These are phyloP conservation scores for Manis javanica DNA, from an alignment of 2,797 vertebrate genomes.

Conservation along the genomic window DNA sequence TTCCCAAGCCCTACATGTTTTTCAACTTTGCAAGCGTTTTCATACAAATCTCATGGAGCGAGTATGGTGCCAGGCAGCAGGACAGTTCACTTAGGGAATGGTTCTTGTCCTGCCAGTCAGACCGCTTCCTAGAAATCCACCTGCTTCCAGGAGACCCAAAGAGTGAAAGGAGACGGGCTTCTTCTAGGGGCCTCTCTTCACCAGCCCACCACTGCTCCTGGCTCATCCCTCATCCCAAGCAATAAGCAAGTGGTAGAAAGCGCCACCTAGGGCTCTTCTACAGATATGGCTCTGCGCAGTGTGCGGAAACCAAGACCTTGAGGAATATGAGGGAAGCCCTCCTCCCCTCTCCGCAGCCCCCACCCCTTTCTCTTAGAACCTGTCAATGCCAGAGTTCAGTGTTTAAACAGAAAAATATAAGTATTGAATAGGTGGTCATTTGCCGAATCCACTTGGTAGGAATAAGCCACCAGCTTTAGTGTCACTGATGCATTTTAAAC, in stretches of 20 bases:
- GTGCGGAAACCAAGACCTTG: not conserved
- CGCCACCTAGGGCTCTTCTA: not conserved
- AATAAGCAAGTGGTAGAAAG: slow-evolving; percentile 32
- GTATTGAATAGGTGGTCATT: slow-evolving; percentile 70
- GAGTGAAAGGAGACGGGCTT: not conserved
- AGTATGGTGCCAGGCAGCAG: not conserved
- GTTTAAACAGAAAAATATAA: slow-evolving; percentile 64
- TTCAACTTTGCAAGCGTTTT: slow-evolving; percentile 9
- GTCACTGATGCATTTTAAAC: slow-evolving; percentile 58
- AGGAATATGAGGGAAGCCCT: not conserved
- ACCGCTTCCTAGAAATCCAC: not conserved
- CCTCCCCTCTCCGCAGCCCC: not conserved
- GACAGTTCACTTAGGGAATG: not conserved
- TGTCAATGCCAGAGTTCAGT: slow-evolving; percentile 74
- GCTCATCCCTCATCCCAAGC: not conserved
- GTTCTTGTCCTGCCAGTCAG: not conserved
- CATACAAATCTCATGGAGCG: slow-evolving; percentile 40
- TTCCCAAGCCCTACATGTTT: slow-evolving; percentile 7
- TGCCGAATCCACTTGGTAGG: slow-evolving; percentile 31
- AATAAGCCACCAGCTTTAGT: slow-evolving; percentile 43
- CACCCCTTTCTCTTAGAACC: not conserved
- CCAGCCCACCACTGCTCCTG: not conserved
- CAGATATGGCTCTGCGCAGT: not conserved
- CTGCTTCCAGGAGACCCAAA: not conserved
- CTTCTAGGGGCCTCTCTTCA: not conserved